phyloP scores from a whole-genome alignment of 2,888 invertebrate genomes.

The Thera britannica region DNA sequence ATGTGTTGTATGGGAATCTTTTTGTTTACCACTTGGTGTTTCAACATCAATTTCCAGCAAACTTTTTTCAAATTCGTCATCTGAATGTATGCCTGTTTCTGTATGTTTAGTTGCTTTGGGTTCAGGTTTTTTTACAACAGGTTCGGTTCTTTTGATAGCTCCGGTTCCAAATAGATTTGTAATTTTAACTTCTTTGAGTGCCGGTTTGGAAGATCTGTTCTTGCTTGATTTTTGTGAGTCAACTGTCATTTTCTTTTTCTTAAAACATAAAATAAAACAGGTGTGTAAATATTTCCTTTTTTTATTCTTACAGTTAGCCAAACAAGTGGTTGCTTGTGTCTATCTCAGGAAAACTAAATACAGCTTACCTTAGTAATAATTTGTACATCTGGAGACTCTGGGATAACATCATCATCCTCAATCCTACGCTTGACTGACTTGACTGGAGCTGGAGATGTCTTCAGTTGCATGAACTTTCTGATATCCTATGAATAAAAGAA shows the following conservation, averaged over 20 bases:
- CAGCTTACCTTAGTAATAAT: constrained; percentile 66
- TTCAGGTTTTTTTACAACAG: constrained; percentile 63
- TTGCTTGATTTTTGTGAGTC: constrained; percentile 52
- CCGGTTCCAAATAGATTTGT: constrained; percentile 86
- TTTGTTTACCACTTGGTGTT: constrained; percentile 22
- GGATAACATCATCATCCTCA: constrained; percentile 82
- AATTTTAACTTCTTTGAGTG: constrained; percentile 71
- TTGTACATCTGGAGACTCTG: constrained; percentile 84
- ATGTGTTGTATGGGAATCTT: constrained; percentile 4
- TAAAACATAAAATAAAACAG: constrained; percentile 22
- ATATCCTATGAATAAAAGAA: constrained; percentile 83
- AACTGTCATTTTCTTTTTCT: constrained; percentile 65
- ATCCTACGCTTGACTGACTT: constrained; percentile 35
- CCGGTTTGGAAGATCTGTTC: constrained; percentile 54
- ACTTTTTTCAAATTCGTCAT: constrained; percentile 89
- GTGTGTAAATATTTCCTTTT: background rate
- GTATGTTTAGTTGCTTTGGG: constrained; percentile 66
- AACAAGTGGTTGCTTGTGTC: too few relatives aligned
- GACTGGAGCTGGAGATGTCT: constrained; percentile 52
- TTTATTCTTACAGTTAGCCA: background rate
- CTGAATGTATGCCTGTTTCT: constrained; percentile 85
- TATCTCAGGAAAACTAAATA: background rate
- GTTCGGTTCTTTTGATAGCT: constrained; percentile 85
- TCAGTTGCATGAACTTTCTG: constrained; percentile 82
- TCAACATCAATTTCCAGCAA: constrained; percentile 87